These are phyloP conservation scores for Mobula hypostoma DNA, from an alignment of 2,113 vertebrate species.

Conservation along the genomic window DNA sequence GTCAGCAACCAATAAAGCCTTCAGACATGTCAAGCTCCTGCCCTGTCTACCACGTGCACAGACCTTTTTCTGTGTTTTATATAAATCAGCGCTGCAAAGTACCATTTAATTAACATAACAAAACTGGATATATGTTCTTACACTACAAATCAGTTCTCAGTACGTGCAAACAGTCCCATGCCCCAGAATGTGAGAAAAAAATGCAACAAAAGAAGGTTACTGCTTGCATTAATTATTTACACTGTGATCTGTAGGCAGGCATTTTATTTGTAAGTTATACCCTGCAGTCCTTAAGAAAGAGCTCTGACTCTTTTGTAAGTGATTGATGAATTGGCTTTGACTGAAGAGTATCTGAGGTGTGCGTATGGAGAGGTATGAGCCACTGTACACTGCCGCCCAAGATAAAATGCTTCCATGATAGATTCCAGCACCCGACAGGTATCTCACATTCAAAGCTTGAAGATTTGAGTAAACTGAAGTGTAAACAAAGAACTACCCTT, in stretches of 20 bases:
- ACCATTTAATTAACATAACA: background rate
- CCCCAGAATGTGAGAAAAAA: background rate
- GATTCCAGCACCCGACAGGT: background rate
- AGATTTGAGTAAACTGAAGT: background rate
- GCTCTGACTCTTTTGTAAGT: background rate
- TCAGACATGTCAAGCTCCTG: background rate
- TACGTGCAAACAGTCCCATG: background rate
- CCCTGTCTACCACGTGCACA: too few relatives aligned
- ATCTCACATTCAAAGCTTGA: background rate
- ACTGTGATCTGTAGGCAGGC: background rate
- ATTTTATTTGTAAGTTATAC: background rate
- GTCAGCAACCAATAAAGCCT: background rate
- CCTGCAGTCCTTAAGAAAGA: background rate
- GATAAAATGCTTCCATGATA: background rate
- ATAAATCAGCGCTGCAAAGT: background rate
- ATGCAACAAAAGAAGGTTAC: background rate
- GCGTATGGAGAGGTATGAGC: background rate
- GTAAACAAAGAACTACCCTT: too few relatives aligned
- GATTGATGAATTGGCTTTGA: background rate
- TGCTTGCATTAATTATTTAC: background rate
- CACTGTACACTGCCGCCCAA: background rate
- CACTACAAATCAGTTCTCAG: background rate
- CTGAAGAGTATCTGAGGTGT: background rate
- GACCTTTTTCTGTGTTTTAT: background rate
- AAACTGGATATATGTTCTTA: background rate